Percentiles rank a stretch among this genome's conserved stretches.
These are phyloP conservation scores for Dicerorhinus sumatrensis DNA, from an alignment of 2,113 vertebrate species.

Conservation along the genomic window DNA sequence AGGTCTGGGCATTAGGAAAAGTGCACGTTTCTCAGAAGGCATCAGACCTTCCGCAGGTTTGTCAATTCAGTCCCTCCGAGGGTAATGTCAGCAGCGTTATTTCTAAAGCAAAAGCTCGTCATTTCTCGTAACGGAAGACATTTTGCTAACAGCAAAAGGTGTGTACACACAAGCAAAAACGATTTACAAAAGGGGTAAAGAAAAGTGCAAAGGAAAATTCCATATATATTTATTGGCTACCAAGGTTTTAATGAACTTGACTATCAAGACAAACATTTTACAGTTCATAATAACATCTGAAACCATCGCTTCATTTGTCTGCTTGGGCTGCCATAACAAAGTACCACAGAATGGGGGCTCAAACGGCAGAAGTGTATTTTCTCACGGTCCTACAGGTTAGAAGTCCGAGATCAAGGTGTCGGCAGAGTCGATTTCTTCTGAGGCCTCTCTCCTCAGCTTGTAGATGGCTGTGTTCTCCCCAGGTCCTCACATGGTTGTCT, in stretches of 20 bases:
- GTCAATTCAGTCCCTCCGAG: background rate
- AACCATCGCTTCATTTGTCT: background rate
- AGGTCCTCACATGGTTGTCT: background rate
- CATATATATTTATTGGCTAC: background rate
- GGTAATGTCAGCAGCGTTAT: accelerated
- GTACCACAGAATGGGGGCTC: background rate
- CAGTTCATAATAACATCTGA: accelerated
- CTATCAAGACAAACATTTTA: no score
- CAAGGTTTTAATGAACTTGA: background rate
- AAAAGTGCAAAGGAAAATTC: background rate
- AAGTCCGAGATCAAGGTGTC: background rate
- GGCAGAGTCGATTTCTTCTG: background rate
- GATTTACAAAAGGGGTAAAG: background rate
- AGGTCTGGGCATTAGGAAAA: background rate
- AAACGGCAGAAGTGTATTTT: background rate
- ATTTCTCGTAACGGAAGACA: background rate
- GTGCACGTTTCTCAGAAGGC: background rate
- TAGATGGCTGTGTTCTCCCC: no score
- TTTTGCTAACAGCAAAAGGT: background rate
- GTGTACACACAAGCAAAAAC: background rate
- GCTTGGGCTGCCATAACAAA: accelerated
- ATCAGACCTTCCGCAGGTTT: accelerated
- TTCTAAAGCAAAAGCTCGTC: background rate
- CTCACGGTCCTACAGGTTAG: background rate
- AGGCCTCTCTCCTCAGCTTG: no score